phyloP scores from a whole-genome alignment of 2,888 invertebrate genomes.

The Clepsis dumicolana region DNA sequence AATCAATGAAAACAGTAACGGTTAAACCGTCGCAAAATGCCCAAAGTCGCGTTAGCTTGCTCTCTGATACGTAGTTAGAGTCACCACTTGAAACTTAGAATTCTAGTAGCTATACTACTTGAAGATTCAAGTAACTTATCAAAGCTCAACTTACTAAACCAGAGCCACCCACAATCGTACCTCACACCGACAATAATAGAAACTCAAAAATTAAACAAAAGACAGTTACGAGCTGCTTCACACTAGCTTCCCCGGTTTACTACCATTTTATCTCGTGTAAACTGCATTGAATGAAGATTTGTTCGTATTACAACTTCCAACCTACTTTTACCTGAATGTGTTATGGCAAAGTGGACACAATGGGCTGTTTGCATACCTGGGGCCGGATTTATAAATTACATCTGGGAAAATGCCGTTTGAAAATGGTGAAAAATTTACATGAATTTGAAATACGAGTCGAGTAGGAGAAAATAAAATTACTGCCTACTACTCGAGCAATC shows the following conservation, averaged over 20 bases:
- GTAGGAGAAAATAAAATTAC: no score
- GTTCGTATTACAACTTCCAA: slow-evolving; percentile 42
- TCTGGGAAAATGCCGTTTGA: no score
- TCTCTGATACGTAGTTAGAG: no score
- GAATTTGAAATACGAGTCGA: no score
- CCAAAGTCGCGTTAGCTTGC: no score
- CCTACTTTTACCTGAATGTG: slow-evolving; percentile 42
- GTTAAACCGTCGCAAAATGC: no score
- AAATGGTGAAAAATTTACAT: neutral
- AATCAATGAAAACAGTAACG: no score
- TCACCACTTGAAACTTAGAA: no score
- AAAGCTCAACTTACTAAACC: no score
- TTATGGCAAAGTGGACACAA: slow-evolving; percentile 24
- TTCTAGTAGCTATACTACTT: no score
- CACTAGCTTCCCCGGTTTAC: slow-evolving; percentile 27
- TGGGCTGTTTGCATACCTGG: slow-evolving; percentile 28
- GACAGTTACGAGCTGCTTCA: slow-evolving; percentile 29
- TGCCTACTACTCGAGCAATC: no score
- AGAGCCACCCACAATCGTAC: neutral
- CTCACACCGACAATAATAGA: slow-evolving; percentile 7
- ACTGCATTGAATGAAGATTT: slow-evolving; percentile 44
- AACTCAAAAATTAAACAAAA: slow-evolving; percentile 28
- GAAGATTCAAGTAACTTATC: no score
- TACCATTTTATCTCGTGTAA: slow-evolving; percentile 40
- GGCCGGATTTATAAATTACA: neutral